Percentiles rank a stretch among this genome's conserved stretches.
Evolutionary conservation across 2,113 vertebrate species (phyloP).

Genomic region (Balaenoptera acutorostrata): DNA sequence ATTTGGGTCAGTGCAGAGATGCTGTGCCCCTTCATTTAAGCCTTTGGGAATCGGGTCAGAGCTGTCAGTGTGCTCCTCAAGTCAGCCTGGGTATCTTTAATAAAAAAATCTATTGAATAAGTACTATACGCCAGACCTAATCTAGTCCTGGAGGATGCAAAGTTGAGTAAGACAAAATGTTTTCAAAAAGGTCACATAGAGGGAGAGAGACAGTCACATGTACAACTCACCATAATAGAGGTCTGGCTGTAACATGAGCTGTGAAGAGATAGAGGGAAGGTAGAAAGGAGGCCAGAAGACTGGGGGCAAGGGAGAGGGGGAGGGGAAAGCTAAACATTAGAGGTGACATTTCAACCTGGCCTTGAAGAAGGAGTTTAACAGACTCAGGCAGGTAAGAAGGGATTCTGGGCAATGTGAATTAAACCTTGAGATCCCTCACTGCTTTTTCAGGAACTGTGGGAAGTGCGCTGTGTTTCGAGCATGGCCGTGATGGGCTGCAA

Average conservation of each 20-base stretch:
- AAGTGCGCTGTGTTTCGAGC: background rate
- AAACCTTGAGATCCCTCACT: no score
- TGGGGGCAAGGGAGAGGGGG: no score
- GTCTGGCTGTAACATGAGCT: background rate
- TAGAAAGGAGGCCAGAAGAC: background rate
- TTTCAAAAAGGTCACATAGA: background rate
- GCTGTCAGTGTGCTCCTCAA: background rate
- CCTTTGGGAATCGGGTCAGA: background rate
- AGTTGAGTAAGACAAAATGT: background rate
- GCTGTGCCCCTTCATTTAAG: fast-evolving
- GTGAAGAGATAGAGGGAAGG: background rate
- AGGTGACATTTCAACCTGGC: background rate
- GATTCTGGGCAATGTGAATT: background rate
- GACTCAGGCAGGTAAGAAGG: background rate
- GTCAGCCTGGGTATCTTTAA: background rate
- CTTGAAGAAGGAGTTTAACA: background rate
- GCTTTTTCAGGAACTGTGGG: background rate
- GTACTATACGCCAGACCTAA: background rate
- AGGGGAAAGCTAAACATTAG: background rate
- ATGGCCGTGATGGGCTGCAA: background rate
- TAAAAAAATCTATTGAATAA: background rate
- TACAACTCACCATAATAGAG: background rate
- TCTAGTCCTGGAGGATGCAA: background rate
- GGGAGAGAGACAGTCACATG: background rate
- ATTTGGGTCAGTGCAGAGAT: background rate